A percentile compares a stretch with the other conserved stretches of the same genome.
Conservation (phyloP, 2,113 vertebrate genomes). For the Todiramphus saurophagus region DNA sequence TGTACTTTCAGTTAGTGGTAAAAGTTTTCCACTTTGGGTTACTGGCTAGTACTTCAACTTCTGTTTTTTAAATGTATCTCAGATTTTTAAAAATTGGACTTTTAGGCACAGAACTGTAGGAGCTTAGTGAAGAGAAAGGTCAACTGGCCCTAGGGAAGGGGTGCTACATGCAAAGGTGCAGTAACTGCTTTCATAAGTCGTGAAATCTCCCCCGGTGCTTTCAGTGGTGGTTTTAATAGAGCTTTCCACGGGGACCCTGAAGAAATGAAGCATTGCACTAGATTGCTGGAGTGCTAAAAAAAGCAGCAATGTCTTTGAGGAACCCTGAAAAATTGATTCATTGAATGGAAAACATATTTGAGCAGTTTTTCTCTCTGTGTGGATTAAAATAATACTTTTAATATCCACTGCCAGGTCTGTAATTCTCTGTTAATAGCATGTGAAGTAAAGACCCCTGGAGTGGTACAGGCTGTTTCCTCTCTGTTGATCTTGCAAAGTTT, state of each 20-base stretch:
- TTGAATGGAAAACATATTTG: background rate
- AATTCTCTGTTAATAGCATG: background rate
- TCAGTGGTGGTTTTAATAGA: background rate
- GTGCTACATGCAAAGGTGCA: background rate
- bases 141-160: background rate
- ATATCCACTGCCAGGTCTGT: background rate
- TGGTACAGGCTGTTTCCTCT: background rate
- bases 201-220: background rate
- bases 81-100: rapidly evolving
- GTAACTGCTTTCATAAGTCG: background rate
- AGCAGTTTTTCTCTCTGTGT: background rate
- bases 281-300: background rate
- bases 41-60: background rate
- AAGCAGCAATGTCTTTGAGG: background rate
- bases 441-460: background rate
- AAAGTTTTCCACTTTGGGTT: background rate
- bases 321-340: background rate
- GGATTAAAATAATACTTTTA: background rate
- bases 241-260: background rate
- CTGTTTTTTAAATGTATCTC: background rate
- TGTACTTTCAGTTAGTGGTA: background rate
- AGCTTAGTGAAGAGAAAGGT: background rate
- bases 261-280: background rate
- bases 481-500: background rate
- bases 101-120: background rate